A percentile compares a stretch with the other conserved stretches of the same genome.
Conservation (phyloP, 2,797 vertebrate genomes). For the Allochrocebus solatus region DNA sequence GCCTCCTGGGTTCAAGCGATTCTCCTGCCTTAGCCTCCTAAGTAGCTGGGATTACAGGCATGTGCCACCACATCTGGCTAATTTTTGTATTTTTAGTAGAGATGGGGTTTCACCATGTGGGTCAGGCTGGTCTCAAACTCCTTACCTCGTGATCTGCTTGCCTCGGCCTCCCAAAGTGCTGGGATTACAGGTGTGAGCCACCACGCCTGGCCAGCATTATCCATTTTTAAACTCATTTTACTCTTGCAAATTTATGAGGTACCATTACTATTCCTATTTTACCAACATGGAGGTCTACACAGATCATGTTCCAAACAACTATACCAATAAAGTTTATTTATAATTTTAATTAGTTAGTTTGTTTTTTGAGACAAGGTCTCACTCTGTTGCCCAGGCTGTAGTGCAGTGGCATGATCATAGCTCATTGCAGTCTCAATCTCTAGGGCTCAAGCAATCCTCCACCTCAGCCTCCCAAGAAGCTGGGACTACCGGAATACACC, state of each 20-base stretch:
- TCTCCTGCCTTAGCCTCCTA: too few species aligned
- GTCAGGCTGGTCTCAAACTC: too few species aligned
- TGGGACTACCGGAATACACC: neutral
- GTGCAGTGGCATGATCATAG: neutral
- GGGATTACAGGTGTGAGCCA: too few species aligned
- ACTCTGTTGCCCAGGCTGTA: neutral
- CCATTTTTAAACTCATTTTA: neutral
- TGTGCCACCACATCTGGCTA: too few species aligned
- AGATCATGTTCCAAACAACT: neutral
- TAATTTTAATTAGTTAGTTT: neutral
- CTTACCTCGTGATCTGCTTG: too few species aligned
- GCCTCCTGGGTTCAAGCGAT: too few species aligned
- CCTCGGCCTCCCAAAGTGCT: too few species aligned
- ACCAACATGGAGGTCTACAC: neutral
- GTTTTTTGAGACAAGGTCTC: neutral
- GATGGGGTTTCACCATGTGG: too few species aligned
- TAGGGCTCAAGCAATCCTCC: neutral
- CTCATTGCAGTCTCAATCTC: neutral
- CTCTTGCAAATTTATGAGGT: neutral
- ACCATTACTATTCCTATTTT: neutral
- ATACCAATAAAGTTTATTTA: neutral
- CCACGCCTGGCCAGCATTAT: neutral
- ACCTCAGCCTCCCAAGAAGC: neutral
- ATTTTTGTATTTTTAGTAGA: too few species aligned
- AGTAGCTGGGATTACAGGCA: too few species aligned